A percentile compares a stretch with the other conserved stretches of the same genome.
phyloP scores from a whole-genome alignment of 2,113 vertebrate species.

The Hylia prasina region DNA sequence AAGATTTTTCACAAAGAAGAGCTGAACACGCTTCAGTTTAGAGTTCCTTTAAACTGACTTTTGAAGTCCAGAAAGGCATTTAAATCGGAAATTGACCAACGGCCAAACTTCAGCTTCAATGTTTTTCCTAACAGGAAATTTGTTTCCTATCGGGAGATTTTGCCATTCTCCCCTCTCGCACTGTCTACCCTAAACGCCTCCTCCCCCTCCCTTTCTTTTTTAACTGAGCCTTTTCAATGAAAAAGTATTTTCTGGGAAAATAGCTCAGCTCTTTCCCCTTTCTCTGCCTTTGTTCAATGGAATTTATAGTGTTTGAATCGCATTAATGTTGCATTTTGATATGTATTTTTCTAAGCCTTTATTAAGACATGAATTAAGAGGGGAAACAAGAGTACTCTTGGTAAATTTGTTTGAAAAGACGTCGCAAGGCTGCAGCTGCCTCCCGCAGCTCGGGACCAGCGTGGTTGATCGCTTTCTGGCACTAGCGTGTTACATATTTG shows the following conservation, averaged over 20 bases:
- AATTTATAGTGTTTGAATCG: too few relatives aligned
- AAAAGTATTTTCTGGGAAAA: background rate
- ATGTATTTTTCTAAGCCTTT: background rate
- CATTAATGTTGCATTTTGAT: background rate
- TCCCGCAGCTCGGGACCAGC: rapidly evolving
- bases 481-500: rapidly evolving
- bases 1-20: background rate
- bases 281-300: background rate
- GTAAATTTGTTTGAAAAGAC: rapidly evolving
- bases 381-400: rapidly evolving
- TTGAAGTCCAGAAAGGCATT: background rate
- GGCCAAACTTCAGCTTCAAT: background rate
- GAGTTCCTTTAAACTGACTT: background rate
- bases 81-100: background rate
- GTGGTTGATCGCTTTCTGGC: rapidly evolving
- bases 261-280: background rate
- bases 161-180: background rate
- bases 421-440: rapidly evolving
- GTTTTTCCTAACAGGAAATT: background rate
- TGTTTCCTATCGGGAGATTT: background rate
- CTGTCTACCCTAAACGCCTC: background rate
- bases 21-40: background rate
- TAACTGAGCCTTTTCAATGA: background rate
- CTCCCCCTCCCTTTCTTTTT: too few relatives aligned
- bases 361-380: background rate